phyloP scores from a whole-genome alignment of 2,888 invertebrate species.

The Fragum whitleyi region DNA sequence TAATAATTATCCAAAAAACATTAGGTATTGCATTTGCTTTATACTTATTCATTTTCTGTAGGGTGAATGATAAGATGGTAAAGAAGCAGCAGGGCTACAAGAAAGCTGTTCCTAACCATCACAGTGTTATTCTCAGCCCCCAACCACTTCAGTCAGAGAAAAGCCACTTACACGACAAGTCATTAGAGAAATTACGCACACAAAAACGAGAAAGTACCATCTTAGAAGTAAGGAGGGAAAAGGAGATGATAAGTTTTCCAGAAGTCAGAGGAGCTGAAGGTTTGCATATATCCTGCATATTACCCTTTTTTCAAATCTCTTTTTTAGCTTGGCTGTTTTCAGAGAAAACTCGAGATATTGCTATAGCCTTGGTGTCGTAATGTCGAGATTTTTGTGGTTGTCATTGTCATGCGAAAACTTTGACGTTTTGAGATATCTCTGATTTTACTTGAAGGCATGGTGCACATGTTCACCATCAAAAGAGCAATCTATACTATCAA shows the following conservation, averaged over 20 bases:
- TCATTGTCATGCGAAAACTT: too few relatives aligned
- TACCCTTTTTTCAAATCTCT: too few relatives aligned
- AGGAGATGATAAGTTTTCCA: conserved; percentile 75
- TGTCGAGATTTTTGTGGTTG: too few relatives aligned
- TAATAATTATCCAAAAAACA: too few relatives aligned
- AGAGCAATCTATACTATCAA: too few relatives aligned
- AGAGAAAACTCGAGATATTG: too few relatives aligned
- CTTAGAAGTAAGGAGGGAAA: conserved; percentile 64
- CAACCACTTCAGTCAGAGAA: conserved; percentile 80
- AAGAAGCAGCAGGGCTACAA: conserved; percentile 75
- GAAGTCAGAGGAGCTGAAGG: conserved; percentile 80
- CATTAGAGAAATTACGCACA: conserved; percentile 65
- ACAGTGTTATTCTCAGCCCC: conserved; percentile 77
- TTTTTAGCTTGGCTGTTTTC: too few relatives aligned
- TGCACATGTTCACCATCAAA: too few relatives aligned
- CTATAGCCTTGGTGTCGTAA: too few relatives aligned
- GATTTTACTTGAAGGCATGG: too few relatives aligned
- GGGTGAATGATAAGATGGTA: conserved; percentile 75
- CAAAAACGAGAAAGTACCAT: conserved; percentile 62
- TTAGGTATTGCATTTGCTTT: too few relatives aligned
- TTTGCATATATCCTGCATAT: not conserved
- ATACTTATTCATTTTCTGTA: conserved; percentile 29
- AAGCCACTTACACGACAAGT: conserved; percentile 78
- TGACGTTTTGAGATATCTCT: too few relatives aligned
- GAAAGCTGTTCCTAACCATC: conserved; percentile 72